Percentiles rank a stretch among this genome's conserved stretches.
phyloP scores from a whole-genome alignment of 2,797 vertebrate species.

The Semotilus atromaculatus region DNA sequence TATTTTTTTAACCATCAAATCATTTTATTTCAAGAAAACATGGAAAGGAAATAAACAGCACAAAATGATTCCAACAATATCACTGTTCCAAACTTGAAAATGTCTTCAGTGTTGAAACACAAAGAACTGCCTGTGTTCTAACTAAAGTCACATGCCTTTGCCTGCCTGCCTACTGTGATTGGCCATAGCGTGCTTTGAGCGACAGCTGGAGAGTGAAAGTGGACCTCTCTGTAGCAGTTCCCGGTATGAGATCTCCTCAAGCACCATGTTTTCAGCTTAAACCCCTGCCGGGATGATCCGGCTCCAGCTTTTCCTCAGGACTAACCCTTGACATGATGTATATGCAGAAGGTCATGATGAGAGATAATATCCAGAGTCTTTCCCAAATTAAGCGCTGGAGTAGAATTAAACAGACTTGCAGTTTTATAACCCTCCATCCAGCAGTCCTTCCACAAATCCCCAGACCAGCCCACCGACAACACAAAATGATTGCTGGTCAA shows the following conservation, averaged over 20 bases:
- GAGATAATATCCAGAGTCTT: constrained; percentile 76
- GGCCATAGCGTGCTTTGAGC: constrained; percentile 72
- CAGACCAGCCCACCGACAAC: constrained; percentile 69
- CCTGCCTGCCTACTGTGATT: constrained; percentile 62
- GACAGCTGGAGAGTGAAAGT: constrained; percentile 73
- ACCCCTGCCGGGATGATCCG: constrained; percentile 75
- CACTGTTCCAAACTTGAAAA: constrained; percentile 43
- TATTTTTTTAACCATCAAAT: neutral
- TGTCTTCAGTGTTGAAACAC: constrained; percentile 21
- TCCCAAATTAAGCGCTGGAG: constrained; percentile 70
- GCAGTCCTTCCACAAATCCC: constrained; percentile 54
- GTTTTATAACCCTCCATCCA: constrained; percentile 63
- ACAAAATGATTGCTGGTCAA: constrained; percentile 76
- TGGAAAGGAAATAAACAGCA: neutral
- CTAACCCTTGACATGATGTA: constrained; percentile 78
- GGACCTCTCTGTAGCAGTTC: constrained; percentile 80
- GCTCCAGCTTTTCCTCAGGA: constrained; percentile 64
- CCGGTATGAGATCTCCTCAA: constrained; percentile 76
- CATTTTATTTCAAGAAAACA: neutral
- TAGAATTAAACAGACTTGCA: constrained; percentile 84
- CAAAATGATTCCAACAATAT: neutral
- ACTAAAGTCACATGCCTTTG: constrained; percentile 54
- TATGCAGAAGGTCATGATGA: constrained; percentile 75
- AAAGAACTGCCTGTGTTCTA: constrained; percentile 58
- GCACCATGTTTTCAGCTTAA: constrained; percentile 73